Evolutionary conservation across 2,888 invertebrate species (phyloP), one percentile per base, ranked within the genome.

Genomic region (Nomada ferruginata): DNA sequence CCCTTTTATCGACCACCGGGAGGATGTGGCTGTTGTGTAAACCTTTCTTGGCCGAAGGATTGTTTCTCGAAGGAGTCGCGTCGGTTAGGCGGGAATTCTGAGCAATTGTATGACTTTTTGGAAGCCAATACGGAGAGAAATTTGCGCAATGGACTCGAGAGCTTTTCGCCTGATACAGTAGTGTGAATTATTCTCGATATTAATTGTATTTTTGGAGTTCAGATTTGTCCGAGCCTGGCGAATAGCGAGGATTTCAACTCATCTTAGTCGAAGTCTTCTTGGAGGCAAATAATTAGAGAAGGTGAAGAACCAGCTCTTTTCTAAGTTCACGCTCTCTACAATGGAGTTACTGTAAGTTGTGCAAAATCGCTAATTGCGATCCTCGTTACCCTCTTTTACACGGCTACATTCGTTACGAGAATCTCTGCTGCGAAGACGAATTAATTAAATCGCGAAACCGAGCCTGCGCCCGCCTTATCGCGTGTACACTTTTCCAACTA

Each of bases 331-430:
- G 7, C 10, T 23, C n/a, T 53, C 52, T 10, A 52, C 29, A 15
- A 55, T 13, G n/a, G 23, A 65, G 53, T 65, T 72, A 44, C 20
- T 53, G 26, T 13, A 61, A 78, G 29, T 66, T 71, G 50, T 53
- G 52, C 53, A 47, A 70, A 36, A 77, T 60, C 70, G 59, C 70
- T 77, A 71, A 79, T 79, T 71, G 64, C 70, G 47, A 47, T 55
- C 60, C 65, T 79, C 65, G 47, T 77, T 79, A 79, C 60, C 70
- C 42, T 60, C 42, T 79, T 66, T 57, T 42, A 11, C 29, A 52
- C 44, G 20, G 23, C 63, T 53, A 52, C 57, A 15, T 50, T 78
- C 53, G 61, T 50, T 71, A 23, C 55, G 44, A 52, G 50, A 42
- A 20, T 26, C 50, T 18, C 36, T 20, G 42, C 61, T 52, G 29